These are phyloP conservation scores for Anseranas semipalmata DNA, from an alignment of 2,113 vertebrate genomes.

Conservation along the genomic window DNA sequence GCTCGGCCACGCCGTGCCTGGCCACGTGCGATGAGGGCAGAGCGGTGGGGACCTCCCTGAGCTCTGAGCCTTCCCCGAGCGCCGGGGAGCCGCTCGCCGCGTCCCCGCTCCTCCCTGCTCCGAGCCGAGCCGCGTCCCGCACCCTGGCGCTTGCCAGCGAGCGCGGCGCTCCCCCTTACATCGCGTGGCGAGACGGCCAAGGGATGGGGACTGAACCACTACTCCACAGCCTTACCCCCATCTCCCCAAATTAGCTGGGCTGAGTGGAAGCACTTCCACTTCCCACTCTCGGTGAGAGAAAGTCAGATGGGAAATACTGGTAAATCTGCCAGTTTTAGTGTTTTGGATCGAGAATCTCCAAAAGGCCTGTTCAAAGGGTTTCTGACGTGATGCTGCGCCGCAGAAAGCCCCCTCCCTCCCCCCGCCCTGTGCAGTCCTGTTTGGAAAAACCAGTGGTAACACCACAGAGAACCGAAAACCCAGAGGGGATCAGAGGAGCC, in stretches of 20 bases:
- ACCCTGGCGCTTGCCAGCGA: too few species aligned
- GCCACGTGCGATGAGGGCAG: background rate
- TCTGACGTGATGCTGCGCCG: background rate
- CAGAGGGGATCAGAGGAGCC: accelerated
- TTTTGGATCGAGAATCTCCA: background rate
- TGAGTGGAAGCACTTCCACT: accelerated
- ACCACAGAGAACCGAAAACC: background rate
- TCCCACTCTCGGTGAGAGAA: accelerated
- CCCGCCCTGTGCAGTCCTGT: background rate
- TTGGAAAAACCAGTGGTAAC: background rate
- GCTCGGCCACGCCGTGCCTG: background rate
- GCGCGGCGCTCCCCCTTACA: accelerated
- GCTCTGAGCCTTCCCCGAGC: background rate
- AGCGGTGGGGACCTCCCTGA: background rate
- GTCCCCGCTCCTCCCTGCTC: too few species aligned
- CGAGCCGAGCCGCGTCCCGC: background rate
- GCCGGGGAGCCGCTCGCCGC: too few species aligned
- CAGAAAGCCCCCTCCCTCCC: background rate
- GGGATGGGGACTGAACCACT: background rate
- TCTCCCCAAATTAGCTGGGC: accelerated
- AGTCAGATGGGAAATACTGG: background rate
- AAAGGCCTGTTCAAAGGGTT: background rate
- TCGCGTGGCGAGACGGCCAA: background rate
- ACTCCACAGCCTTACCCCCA: background rate
- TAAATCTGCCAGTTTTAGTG: background rate